Base-by-base conservation (phyloP, 2,797 vertebrate species). In the Cossypha heuglini region DNA sequence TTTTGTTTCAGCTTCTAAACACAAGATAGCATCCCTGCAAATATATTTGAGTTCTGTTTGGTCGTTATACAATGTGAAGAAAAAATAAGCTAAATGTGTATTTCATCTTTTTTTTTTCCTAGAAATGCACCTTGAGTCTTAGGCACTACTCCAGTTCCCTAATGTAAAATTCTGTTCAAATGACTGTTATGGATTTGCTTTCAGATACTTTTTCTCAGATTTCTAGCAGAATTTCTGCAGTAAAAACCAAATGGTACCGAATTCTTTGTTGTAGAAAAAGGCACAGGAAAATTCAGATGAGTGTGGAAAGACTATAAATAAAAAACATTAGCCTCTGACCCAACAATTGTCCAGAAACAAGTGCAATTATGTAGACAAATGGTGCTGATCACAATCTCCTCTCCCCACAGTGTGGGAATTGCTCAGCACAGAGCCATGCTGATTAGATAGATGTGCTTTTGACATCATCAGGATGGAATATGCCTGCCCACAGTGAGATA, bases 331-430 rank as follows among this genome's bases (percentile, higher is more conserved):
- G 43, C 64, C 82, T 91, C 78, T 92, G 79, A 67, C 74, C 58
- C 55, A 75, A 40, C 49, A 75, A 66, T 72, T 88, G 89, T 54
- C 78, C 64, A 63, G 71, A 89, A 92, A 68, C 68, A 81, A 84
- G 59, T 37, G n/a, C 25, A 84, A 57, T 97, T 96, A 85, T 33
- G 28, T 69, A 94, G 91, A 88, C 67, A 86, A 90, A 86, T 42
- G 67, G 76, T 66, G 74, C 67, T 85, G 82, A 94, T 93, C 49
- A 15, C 73, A 87, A 21, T 58, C 75, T 38, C n/a, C 77, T 82
- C 75, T 93, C 68, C 76, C 40, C 49, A 29, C 25, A 51, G 57
- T 20, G 43, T 20, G 37, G 35, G 52, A 59, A 49, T 79, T 42
- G 58, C 75, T 59, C 0, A 0, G 24, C 7, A 12, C 4, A 52